Conservation (phyloP, 2,797 vertebrate genomes). For the Cyclopterus lumpus region DNA sequence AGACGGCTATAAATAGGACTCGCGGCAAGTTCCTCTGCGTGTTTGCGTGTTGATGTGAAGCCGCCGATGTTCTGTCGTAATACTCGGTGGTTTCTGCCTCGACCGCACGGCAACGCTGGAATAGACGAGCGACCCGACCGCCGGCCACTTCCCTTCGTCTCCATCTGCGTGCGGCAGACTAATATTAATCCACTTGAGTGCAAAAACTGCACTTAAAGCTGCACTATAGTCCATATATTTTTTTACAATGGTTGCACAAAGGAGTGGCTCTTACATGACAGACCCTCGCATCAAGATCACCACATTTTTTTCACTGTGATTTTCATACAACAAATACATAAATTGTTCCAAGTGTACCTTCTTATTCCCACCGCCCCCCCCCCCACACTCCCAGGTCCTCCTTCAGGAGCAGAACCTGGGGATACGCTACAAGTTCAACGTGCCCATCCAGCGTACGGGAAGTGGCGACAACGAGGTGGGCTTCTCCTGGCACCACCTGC, state of each 20-base stretch:
- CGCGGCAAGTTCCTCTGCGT: slow-evolving; percentile 13
- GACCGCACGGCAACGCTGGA: slow-evolving; percentile 71
- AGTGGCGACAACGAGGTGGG: slow-evolving; percentile 97
- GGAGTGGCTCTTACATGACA: background rate
- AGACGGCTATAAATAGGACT: slow-evolving; percentile 4
- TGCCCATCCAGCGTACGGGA: slow-evolving; percentile 94
- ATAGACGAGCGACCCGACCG: slow-evolving; percentile 60
- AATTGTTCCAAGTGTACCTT: background rate
- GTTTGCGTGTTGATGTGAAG: slow-evolving; percentile 31
- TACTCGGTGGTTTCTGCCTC: slow-evolving; percentile 51
- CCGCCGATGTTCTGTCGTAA: slow-evolving; percentile 43
- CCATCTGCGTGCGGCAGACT: slow-evolving; percentile 49
- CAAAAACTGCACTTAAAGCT: slow-evolving; percentile 34
- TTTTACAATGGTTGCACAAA: background rate
- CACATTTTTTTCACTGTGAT: background rate
- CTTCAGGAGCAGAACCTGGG: slow-evolving; percentile 98
- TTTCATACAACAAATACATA: background rate
- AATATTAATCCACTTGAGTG: slow-evolving; percentile 48
- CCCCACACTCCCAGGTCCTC: no score
- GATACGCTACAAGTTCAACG: slow-evolving; percentile 96
- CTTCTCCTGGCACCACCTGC: slow-evolving; percentile 94
- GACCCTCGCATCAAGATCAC: background rate
- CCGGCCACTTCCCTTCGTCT: slow-evolving; percentile 58
- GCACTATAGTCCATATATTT: background rate
- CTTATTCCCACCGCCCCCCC: no score